phyloP scores from a whole-genome alignment of 1,140 invertebrate species.

The Helicoverpa armigera region DNA sequence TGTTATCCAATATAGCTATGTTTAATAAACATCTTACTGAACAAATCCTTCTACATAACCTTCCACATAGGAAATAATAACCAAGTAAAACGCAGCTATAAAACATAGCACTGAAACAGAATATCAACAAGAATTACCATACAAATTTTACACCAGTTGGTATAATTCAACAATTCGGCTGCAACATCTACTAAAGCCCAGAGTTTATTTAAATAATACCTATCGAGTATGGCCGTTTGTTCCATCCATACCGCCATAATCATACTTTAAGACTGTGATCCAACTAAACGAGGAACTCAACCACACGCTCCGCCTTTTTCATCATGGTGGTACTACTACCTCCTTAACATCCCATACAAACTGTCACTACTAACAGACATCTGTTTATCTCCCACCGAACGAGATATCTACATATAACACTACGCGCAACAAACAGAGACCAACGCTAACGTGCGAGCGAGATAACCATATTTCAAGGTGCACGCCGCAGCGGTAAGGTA shows the following conservation, averaged over 20 bases:
- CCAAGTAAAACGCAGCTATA: neutral
- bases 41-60: too few species aligned
- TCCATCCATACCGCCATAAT: slow-evolving; percentile 58
- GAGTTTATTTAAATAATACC: slow-evolving; percentile 53
- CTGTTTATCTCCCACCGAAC: slow-evolving; percentile 79
- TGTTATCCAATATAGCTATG: too few species aligned
- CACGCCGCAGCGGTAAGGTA: slow-evolving; percentile 70
- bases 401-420: slow-evolving; percentile 84
- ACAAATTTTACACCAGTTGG: slow-evolving; percentile 43
- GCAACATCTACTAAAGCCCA: slow-evolving; percentile 61
- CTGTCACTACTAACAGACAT: slow-evolving; percentile 73
- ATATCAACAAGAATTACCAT: slow-evolving; percentile 39
- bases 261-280: slow-evolving; percentile 49
- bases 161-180: slow-evolving; percentile 42
- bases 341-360: slow-evolving; percentile 66
- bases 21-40: too few species aligned
- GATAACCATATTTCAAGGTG: slow-evolving; percentile 80
- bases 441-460: slow-evolving; percentile 70
- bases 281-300: slow-evolving; percentile 53
- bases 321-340: slow-evolving; percentile 80
- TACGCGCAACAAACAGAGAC: slow-evolving; percentile 80
- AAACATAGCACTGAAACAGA: slow-evolving; percentile 16
- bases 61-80: too few species aligned
- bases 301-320: slow-evolving; percentile 78
- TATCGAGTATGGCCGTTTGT: slow-evolving; percentile 43